Conservation (phyloP, 2,797 vertebrate genomes). For the Leuciscus waleckii region DNA sequence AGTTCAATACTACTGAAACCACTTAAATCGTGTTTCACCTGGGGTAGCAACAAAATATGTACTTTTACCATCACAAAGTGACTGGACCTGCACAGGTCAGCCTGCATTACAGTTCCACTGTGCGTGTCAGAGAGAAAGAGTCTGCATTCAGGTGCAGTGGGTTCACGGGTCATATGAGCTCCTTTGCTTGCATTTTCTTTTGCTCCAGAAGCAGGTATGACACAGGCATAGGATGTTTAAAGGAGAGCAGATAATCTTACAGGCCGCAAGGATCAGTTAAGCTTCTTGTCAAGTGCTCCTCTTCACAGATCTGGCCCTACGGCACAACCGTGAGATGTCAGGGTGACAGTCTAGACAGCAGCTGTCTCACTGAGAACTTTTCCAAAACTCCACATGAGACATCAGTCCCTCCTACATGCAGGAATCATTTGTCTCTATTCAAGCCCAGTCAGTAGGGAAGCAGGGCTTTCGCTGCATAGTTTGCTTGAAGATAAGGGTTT, state of each 20-base stretch:
- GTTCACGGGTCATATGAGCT: slow-evolving; percentile 17
- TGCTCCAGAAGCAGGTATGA: slow-evolving; percentile 45
- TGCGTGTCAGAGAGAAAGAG: neutral
- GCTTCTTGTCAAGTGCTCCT: slow-evolving; percentile 67
- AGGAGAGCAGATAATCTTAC: slow-evolving; percentile 70
- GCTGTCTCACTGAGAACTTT: slow-evolving; percentile 70
- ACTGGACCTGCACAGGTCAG: slow-evolving; percentile 4
- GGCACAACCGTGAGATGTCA: slow-evolving; percentile 68
- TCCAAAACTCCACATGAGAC: slow-evolving; percentile 66
- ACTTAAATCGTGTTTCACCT: neutral
- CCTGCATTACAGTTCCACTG: neutral
- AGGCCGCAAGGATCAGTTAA: slow-evolving; percentile 72
- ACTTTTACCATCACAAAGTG: neutral
- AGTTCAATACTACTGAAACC: neutral
- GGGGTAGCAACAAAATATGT: neutral
- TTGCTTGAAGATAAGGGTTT: slow-evolving; percentile 42
- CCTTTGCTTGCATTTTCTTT: slow-evolving; percentile 25
- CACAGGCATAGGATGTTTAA: slow-evolving; percentile 35
- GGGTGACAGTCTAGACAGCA: slow-evolving; percentile 78
- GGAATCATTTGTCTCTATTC: slow-evolving; percentile 49
- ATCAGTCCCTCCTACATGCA: slow-evolving; percentile 43
- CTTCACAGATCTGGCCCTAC: slow-evolving; percentile 66
- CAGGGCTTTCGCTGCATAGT: slow-evolving; percentile 43
- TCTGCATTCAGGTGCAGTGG: slow-evolving; percentile 19
- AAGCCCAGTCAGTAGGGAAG: slow-evolving; percentile 39